These are phyloP conservation scores for Leptopterna dolabrata DNA, from an alignment of 2,888 invertebrate genomes.

Conservation along the genomic window DNA sequence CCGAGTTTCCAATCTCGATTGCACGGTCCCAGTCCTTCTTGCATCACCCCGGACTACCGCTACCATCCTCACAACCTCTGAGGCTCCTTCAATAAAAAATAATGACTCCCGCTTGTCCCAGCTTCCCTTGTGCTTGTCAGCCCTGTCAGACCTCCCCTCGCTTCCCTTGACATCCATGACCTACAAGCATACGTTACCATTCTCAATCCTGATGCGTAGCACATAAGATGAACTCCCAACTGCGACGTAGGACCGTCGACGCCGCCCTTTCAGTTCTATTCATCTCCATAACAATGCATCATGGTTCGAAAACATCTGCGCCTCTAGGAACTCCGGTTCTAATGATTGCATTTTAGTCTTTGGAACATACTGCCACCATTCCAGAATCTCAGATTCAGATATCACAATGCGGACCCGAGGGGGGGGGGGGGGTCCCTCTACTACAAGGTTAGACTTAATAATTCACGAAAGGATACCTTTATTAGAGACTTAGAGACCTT, in stretches of 20 bases:
- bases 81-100: too few species aligned
- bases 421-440: too few species aligned
- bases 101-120: not conserved
- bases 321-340: not conserved
- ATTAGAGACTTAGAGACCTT: too few species aligned
- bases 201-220: not conserved
- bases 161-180: constrained; percentile 17
- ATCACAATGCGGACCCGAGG: too few species aligned
- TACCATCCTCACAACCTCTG: not conserved
- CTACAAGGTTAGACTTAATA: too few species aligned
- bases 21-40: not conserved
- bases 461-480: too few species aligned
- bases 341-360: too few species aligned
- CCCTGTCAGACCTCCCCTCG: not conserved
- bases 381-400: too few species aligned
- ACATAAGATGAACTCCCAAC: not conserved
- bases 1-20: too few species aligned
- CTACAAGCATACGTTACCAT: constrained; percentile 24
- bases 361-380: too few species aligned
- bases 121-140: not conserved
- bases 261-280: not conserved
- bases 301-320: not conserved
- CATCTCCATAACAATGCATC: not conserved
- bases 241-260: not conserved
- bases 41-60: not conserved